A percentile compares a stretch with the other conserved stretches of the same genome.
phyloP scores from a whole-genome alignment of 2,888 invertebrate genomes.

The Phrixothrix hirtus region DNA sequence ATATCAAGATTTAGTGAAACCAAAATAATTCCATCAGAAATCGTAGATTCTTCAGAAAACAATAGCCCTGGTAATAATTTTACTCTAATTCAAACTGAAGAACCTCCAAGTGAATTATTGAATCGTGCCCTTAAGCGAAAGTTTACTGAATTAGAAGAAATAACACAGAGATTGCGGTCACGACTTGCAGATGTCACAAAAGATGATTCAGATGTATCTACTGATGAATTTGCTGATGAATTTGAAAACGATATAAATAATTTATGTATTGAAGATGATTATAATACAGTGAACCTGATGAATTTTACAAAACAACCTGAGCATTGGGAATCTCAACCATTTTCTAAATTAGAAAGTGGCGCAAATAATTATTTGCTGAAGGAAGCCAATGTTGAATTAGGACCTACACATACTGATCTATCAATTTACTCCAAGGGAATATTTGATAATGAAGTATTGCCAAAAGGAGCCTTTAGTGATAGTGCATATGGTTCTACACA shows the following conservation, averaged over 20 bases:
- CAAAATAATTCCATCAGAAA: background rate
- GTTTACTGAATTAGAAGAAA: conserved; percentile 66
- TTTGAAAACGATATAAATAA: conserved; percentile 65
- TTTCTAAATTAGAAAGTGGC: conserved; percentile 28
- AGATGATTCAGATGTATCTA: conserved; percentile 55
- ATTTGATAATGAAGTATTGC: conserved; percentile 4
- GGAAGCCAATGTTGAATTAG: conserved; percentile 3
- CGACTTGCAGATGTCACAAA: conserved; percentile 63
- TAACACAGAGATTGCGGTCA: conserved; percentile 63
- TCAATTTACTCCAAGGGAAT: conserved; percentile 9
- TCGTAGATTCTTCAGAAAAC: background rate
- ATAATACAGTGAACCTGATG: conserved; percentile 48
- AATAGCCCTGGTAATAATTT: background rate
- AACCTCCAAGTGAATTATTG: conserved; percentile 48
- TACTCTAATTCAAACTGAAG: conserved; percentile 14
- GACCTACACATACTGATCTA: conserved; percentile 1
- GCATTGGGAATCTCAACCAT: conserved; percentile 28
- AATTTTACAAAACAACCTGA: conserved; percentile 30
- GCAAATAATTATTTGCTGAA: conserved; percentile 14
- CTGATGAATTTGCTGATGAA: conserved; percentile 58
- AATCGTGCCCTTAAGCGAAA: conserved; percentile 62
- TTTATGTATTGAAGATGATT: conserved; percentile 52
- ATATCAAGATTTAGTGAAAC: conserved; percentile 41
- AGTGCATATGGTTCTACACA: conserved; percentile 19
- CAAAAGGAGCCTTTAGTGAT: conserved; percentile 12